Evolutionary conservation across 2,113 vertebrate species (phyloP), one percentile per base, ranked within the genome.

Genomic region (Spermophilus dauricus): DNA sequence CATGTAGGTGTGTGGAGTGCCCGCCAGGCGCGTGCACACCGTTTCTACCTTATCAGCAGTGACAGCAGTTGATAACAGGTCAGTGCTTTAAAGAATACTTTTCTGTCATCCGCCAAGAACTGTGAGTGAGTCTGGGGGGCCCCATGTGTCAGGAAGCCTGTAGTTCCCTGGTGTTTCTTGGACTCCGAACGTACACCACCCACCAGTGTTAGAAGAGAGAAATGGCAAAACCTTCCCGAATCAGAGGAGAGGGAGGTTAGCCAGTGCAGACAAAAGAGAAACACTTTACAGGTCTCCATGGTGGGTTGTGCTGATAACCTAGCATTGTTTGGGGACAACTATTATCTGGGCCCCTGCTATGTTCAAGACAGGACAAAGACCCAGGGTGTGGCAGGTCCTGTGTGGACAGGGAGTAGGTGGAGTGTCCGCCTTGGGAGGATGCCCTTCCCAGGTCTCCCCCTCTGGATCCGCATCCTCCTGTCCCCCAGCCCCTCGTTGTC

Each of bases 31-130:
- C 48, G 20, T 28, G 72, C 61, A 10, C 73, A 20, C 80, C 80
- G 48, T 51, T 96, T 73, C 75, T 37, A n/a, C 85, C 88, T 91
- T 65, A 73, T 85, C 89, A 70, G 6, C 75, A 85, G 4, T 78
- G 86, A 96, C 86, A 96, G 96, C 72, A 45, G 45, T 86, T 97
- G 86, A 80, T 89, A 85, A 34, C 61, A 95, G 72, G 92, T 95
- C 96, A 90, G 24, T n/a, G 10, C 48, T 96, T 95, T 87, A 73
- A 92, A 89, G 75, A 89, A 61, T 86, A 69, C 58, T 73, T 77
- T 91, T 61, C 83, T 95, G 70, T 75, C 70, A 83, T 94, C 78
- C 56, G 75, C 12, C 48, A 22, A 93, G 82, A 89, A 75, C 28
- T 91, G 14, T 70, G n/a, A 53, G 48, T 58, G 88, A 70, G 42